Percentiles rank a stretch among this genome's conserved stretches.
Conservation (phyloP, 2,797 vertebrate genomes). For the Hirundo rustica region DNA sequence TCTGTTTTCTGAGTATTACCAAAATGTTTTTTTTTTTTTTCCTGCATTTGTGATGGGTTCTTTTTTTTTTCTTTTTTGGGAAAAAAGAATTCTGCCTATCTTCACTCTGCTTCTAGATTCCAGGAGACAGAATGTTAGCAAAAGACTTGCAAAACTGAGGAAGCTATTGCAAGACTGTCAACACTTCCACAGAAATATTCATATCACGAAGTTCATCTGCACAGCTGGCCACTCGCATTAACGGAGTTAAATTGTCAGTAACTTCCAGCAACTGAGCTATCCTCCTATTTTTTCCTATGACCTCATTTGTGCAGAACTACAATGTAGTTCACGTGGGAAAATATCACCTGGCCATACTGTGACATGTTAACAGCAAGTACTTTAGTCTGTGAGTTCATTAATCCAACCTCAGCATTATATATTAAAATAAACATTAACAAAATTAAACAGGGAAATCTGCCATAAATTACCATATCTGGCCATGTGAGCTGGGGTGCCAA, state of each 20-base stretch:
- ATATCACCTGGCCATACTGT: not conserved
- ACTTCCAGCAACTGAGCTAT: not conserved
- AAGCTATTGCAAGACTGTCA: slow-evolving; percentile 25
- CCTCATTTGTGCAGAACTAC: not conserved
- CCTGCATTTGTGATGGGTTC: not conserved
- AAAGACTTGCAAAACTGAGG: slow-evolving; percentile 41
- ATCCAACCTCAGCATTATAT: not conserved
- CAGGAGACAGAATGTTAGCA: not conserved
- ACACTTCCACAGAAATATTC: not conserved
- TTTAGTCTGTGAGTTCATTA: not conserved
- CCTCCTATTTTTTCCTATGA: not conserved
- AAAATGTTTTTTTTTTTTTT: not conserved
- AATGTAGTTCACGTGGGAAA: not conserved
- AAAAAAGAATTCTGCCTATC: not conserved
- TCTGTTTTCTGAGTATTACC: not conserved
- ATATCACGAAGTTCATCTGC: not conserved
- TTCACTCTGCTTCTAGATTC: slow-evolving; percentile 25
- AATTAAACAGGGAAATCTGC: not conserved
- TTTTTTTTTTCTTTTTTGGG: not conserved
- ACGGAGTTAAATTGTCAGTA: not conserved
- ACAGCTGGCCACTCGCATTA: not conserved
- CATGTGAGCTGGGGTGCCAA: not conserved
- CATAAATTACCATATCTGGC: not conserved
- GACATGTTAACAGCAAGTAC: not conserved
- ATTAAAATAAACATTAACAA: slow-evolving; percentile 3